These are phyloP conservation scores for Cariama cristata DNA, from an alignment of 2,113 vertebrate species.

Conservation along the genomic window DNA sequence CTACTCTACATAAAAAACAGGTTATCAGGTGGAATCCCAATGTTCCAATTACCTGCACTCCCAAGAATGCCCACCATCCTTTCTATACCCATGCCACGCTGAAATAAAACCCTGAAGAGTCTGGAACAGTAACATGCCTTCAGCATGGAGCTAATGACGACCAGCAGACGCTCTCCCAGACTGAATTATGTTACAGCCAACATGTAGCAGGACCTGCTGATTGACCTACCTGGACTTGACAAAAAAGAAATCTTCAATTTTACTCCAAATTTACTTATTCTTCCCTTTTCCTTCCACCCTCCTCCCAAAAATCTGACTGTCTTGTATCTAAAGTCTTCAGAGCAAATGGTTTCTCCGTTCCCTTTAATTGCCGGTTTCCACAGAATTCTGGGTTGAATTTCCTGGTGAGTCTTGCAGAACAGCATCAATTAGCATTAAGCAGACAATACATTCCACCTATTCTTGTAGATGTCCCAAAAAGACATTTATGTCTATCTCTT, in stretches of 20 bases:
- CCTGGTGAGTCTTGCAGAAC: not conserved
- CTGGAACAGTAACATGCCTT: not conserved
- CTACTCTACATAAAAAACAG: not conserved
- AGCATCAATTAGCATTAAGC: not conserved
- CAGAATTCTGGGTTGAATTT: not conserved
- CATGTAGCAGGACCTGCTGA: not conserved
- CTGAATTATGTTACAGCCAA: not conserved
- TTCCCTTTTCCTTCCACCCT: not conserved
- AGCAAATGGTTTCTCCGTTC: not conserved
- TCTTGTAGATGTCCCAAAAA: not conserved
- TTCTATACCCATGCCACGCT: not conserved
- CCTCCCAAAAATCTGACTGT: not conserved
- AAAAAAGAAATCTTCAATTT: not conserved
- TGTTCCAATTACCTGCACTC: not conserved
- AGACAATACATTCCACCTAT: not conserved
- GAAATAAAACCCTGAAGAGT: not conserved
- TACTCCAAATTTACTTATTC: not conserved
- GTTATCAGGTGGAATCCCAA: not conserved
- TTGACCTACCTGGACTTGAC: accelerated
- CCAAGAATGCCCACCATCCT: not conserved
- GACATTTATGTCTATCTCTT: not conserved
- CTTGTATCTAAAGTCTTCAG: not conserved
- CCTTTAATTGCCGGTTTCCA: not conserved
- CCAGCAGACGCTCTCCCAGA: not conserved
- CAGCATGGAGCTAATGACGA: not conserved